Evolutionary conservation across 2,797 vertebrate species (phyloP).

Genomic region (Carapus acus): DNA sequence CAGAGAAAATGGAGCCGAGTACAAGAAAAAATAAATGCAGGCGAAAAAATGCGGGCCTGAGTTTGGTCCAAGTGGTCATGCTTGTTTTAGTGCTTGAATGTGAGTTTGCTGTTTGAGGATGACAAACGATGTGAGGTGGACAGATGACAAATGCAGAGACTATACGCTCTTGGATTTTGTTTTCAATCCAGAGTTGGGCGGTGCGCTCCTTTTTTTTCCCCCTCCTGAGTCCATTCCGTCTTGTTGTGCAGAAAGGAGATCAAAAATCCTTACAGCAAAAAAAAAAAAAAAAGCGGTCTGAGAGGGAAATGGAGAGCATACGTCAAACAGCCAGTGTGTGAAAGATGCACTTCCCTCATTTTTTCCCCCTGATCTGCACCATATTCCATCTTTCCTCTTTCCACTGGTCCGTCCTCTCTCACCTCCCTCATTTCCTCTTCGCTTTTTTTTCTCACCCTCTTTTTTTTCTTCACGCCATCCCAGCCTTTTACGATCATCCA

Average conservation of each 20-base stretch:
- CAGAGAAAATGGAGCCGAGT: too few relatives aligned
- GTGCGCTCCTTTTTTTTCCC: slow-evolving; percentile 14
- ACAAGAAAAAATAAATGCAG: not conserved
- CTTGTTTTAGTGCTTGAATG: slow-evolving; percentile 11
- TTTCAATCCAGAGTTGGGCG: slow-evolving; percentile 41
- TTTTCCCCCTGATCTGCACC: slow-evolving; percentile 32
- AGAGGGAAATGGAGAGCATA: slow-evolving; percentile 6
- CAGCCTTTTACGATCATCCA: slow-evolving; percentile 9
- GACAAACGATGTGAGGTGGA: slow-evolving; percentile 42
- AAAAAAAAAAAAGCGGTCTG: too few relatives aligned
- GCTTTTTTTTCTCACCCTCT: slow-evolving; percentile 29
- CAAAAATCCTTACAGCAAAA: not conserved
- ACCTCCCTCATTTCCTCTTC: slow-evolving; percentile 54
- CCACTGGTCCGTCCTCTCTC: slow-evolving; percentile 52
- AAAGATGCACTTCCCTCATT: slow-evolving; percentile 34
- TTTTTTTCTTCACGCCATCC: slow-evolving; percentile 43
- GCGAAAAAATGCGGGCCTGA: not conserved
- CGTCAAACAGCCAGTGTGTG: slow-evolving; percentile 40
- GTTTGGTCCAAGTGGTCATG: not conserved
- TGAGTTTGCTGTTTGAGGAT: slow-evolving; percentile 13
- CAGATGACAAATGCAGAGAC: slow-evolving; percentile 47
- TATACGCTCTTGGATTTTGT: slow-evolving; percentile 48
- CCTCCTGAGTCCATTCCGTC: slow-evolving; percentile 10
- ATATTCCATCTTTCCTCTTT: slow-evolving; percentile 34
- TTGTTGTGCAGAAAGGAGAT: slow-evolving; percentile 5